Evolutionary conservation across 2,113 vertebrate genomes (phyloP).

Genomic region (Marmota flaviventris): DNA sequence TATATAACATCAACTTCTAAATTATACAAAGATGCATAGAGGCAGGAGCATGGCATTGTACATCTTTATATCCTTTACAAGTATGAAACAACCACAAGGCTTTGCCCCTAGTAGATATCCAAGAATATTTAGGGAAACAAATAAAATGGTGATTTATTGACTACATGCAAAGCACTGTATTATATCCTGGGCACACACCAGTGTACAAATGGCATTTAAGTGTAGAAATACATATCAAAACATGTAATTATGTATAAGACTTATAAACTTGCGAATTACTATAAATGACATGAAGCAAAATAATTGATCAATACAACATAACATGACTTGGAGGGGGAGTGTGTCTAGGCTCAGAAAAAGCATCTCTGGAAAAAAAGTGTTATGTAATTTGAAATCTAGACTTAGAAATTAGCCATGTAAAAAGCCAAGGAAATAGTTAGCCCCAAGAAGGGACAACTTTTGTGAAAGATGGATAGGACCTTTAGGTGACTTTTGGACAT

Average conservation of each 20-base stretch:
- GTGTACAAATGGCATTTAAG: neutral
- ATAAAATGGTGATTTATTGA: neutral
- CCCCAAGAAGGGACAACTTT: neutral
- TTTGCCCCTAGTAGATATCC: neutral
- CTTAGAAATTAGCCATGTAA: neutral
- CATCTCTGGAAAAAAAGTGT: neutral
- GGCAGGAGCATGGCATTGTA: neutral
- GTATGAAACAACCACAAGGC: neutral
- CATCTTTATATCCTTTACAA: neutral
- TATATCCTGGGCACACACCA: neutral
- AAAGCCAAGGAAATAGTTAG: neutral
- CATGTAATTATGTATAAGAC: neutral
- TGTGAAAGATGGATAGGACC: neutral
- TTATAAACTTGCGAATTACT: neutral
- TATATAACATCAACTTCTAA: neutral
- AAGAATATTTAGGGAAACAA: neutral
- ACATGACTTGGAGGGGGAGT: neutral
- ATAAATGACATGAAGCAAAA: neutral
- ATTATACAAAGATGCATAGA: neutral
- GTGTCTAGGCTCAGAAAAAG: neutral
- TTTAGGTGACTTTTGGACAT: neutral
- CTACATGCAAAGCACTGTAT: neutral
- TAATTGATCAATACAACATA: neutral
- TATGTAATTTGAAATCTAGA: neutral
- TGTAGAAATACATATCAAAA: neutral